A percentile compares a stretch with the other conserved stretches of the same genome.
Evolutionary conservation across 2,797 vertebrate genomes (phyloP).

Genomic region (Aldrovandia affinis): DNA sequence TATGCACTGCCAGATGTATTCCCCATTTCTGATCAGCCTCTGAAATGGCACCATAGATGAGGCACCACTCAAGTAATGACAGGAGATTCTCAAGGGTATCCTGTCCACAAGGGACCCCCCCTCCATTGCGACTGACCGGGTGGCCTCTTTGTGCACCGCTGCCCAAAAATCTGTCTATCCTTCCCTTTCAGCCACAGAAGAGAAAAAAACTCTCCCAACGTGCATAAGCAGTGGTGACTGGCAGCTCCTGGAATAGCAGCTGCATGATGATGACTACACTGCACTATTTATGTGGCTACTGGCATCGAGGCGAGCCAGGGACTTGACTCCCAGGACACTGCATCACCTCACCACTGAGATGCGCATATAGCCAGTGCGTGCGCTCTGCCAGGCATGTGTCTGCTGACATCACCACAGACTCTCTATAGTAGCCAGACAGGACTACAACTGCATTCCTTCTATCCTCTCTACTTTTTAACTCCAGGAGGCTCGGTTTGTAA

Average conservation of each 20-base stretch:
- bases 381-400: neutral
- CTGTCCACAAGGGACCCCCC: neutral
- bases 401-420: neutral
- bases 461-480: neutral
- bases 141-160: neutral
- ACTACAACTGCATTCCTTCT: neutral
- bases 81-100: neutral
- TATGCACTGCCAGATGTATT: neutral
- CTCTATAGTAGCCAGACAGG: neutral
- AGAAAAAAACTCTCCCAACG: neutral
- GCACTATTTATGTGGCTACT: neutral
- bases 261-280: constrained; percentile 16
- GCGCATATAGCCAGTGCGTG: neutral
- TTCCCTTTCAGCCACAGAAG: neutral
- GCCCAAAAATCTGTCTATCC: neutral
- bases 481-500: neutral
- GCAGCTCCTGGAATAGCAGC: constrained; percentile 6
- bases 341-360: neutral
- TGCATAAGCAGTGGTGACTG: neutral
- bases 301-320: neutral
- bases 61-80: neutral
- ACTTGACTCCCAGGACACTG: neutral
- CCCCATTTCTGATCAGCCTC: neutral
- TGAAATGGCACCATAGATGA: neutral
- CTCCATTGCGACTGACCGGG: too few species aligned